Conservation (phyloP, 2,888 invertebrate species). For the Neocrepidodera transversa region DNA sequence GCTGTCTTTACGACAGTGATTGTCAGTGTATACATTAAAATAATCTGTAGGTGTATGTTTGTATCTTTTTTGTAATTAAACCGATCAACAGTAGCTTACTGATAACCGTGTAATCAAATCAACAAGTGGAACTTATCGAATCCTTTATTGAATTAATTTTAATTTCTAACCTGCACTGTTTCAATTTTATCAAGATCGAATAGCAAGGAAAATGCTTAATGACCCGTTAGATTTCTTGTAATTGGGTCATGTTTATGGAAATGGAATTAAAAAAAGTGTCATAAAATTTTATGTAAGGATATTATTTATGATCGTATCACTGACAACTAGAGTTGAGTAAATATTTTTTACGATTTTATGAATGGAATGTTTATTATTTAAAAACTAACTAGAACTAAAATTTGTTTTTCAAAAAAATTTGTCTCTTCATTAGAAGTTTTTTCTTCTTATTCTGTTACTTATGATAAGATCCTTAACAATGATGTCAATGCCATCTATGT, state of each 20-base stretch:
- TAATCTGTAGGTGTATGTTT: slow-evolving; percentile 31
- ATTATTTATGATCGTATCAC: background rate
- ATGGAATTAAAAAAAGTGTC: slow-evolving; percentile 1
- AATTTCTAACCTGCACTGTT: slow-evolving; percentile 7
- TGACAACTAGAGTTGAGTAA: too few relatives aligned
- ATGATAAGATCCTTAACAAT: too few relatives aligned
- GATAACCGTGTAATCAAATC: slow-evolving; percentile 27
- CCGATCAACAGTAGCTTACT: slow-evolving; percentile 27
- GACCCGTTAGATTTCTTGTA: slow-evolving; percentile 14
- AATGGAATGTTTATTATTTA: too few relatives aligned
- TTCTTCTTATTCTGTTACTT: too few relatives aligned
- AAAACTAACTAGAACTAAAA: too few relatives aligned
- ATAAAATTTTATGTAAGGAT: slow-evolving; percentile 3
- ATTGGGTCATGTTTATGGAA: slow-evolving; percentile 21
- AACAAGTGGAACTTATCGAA: slow-evolving; percentile 21
- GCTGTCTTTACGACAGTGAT: background rate
- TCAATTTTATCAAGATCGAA: slow-evolving; percentile 16
- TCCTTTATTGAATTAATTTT: slow-evolving; percentile 21
- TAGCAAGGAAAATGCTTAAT: slow-evolving; percentile 20
- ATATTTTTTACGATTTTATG: too few relatives aligned
- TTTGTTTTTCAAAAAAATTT: too few relatives aligned
- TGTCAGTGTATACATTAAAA: slow-evolving; percentile 22
- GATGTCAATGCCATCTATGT: too few relatives aligned
- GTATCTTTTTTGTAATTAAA: slow-evolving; percentile 33
- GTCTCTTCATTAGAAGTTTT: too few relatives aligned